These are phyloP conservation scores for Stenchaetothrips biformis DNA, from an alignment of 2,888 invertebrate species.

Conservation along the genomic window DNA sequence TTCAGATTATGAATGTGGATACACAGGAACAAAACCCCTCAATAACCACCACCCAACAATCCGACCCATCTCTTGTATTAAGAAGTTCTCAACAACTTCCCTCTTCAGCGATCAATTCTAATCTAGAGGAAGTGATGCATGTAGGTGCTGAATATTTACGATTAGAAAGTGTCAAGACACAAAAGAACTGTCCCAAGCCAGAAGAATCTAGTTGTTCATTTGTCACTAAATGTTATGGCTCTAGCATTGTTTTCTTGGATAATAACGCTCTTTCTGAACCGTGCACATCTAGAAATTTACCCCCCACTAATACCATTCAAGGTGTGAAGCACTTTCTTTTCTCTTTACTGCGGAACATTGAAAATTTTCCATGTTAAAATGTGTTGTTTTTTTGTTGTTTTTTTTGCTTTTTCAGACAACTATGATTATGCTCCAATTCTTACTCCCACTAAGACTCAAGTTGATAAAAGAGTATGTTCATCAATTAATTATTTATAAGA, in stretches of 20 bases:
- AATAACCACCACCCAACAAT: no score
- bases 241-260: neutral
- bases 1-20: no score
- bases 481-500: no score
- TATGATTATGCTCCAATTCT: no score
- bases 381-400: no score
- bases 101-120: neutral
- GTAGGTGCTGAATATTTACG: neutral
- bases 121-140: neutral
- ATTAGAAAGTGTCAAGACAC: neutral
- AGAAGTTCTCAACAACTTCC: neutral
- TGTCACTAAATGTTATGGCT: constrained; percentile 3
- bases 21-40: no score
- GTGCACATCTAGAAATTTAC: neutral
- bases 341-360: no score
- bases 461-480: no score
- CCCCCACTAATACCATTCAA: neutral
- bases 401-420: neutral
- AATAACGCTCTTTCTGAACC: neutral
- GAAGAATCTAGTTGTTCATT: neutral
- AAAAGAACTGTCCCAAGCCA: neutral
- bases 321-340: neutral
- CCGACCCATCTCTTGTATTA: no score
- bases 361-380: no score
- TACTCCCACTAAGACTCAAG: no score